A percentile compares a stretch with the other conserved stretches of the same genome.
phyloP scores from a whole-genome alignment of 1,140 invertebrate genomes.

The Eufriesea mexicana region DNA sequence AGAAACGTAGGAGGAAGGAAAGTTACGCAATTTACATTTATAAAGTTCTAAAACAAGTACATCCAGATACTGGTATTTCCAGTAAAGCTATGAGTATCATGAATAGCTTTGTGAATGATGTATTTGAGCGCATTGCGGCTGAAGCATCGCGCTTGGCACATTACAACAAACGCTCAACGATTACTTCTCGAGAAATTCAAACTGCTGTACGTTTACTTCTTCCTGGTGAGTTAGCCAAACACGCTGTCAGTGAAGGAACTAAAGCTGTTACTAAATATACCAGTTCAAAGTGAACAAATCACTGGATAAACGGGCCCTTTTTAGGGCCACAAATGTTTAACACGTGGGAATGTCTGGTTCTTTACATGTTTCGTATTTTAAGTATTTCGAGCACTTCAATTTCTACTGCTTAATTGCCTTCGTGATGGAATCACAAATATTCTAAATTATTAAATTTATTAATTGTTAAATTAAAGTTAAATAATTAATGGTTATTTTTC shows the following conservation, averaged over 20 bases:
- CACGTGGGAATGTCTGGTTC: not conserved
- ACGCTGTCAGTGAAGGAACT: constrained; percentile 56
- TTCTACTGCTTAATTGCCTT: no score
- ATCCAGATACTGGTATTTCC: constrained; percentile 84
- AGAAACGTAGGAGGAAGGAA: constrained; percentile 85
- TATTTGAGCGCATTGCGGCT: constrained; percentile 85
- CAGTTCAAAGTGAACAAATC: constrained; percentile 69
- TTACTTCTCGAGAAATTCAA: constrained; percentile 81
- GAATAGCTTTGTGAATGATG: constrained; percentile 85
- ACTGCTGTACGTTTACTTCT: constrained; percentile 79
- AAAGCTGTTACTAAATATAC: constrained; percentile 74
- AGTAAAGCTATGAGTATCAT: constrained; percentile 86
- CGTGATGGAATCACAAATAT: no score
- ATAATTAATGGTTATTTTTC: no score
- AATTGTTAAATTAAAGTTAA: no score
- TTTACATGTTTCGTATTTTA: not conserved
- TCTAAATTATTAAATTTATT: no score
- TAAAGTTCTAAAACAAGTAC: constrained; percentile 88
- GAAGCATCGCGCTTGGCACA: constrained; percentile 83
- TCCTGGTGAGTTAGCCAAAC: constrained; percentile 79
- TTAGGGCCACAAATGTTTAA: constrained; percentile 65
- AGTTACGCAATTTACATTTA: constrained; percentile 88
- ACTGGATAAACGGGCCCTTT: constrained; percentile 61
- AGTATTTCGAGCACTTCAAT: no score
- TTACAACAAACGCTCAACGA: constrained; percentile 83